phyloP scores from a whole-genome alignment of 2,888 invertebrate genomes.

The Rugalucina vietnamica region DNA sequence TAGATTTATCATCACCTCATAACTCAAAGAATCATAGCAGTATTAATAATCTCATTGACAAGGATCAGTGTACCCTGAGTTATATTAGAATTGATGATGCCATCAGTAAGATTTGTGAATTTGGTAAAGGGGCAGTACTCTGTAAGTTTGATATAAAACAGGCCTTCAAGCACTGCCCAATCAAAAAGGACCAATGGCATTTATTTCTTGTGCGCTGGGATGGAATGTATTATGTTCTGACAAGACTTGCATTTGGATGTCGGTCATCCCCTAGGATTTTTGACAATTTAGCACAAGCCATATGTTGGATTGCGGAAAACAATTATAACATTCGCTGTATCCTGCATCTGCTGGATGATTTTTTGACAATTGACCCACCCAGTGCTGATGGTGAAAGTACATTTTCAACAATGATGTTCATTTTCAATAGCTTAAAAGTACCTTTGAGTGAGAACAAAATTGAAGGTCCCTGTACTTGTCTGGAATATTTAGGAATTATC shows the following conservation, averaged over 20 bases:
- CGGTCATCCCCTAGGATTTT: constrained; percentile 51
- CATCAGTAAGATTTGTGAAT: constrained; percentile 33
- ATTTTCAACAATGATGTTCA: constrained; percentile 25
- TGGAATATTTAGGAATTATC: constrained; percentile 56
- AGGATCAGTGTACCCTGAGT: constrained; percentile 37
- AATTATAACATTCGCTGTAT: constrained; percentile 40
- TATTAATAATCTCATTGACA: constrained; percentile 56
- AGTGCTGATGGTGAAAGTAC: constrained; percentile 27
- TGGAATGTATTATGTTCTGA: constrained; percentile 37
- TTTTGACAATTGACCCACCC: constrained; percentile 34
- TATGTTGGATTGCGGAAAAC: constrained; percentile 48
- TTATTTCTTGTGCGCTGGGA: constrained; percentile 50
- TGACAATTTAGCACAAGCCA: constrained; percentile 29
- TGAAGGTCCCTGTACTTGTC: constrained; percentile 28
- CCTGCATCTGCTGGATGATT: constrained; percentile 53
- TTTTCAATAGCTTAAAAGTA: constrained; percentile 47
- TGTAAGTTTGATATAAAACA: constrained; percentile 55
- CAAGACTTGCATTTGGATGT: constrained; percentile 47
- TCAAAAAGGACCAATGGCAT: constrained; percentile 38
- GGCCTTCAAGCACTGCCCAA: constrained; percentile 50
- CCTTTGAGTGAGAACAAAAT: constrained; percentile 46
- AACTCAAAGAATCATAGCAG: constrained; percentile 34
- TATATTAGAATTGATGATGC: constrained; percentile 48
- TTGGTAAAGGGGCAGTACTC: constrained; percentile 17
- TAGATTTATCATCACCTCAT: constrained; percentile 60